Evolutionary conservation across 1,140 invertebrate species (phyloP), one percentile per base, ranked within the genome.

Genomic region (Drosophila carrolli): DNA sequence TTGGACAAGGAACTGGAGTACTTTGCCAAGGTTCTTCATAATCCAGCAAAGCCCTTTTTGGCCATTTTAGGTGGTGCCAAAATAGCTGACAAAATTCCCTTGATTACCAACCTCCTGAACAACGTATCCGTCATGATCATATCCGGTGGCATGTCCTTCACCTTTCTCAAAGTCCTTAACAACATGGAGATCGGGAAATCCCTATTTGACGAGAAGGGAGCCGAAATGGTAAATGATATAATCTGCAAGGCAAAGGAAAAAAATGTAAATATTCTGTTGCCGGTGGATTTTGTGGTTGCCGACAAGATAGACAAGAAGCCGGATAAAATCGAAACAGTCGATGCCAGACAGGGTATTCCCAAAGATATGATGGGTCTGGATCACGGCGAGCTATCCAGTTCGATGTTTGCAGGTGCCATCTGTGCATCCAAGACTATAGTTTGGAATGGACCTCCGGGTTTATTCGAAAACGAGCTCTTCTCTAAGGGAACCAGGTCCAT

Each of bases 41-140:
- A 98, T 85, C 99, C 99, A 32, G 96, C 97, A 83, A 95, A 95
- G 90, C 99, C 99, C 47, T 99, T 99, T 93, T 93, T 99, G 57
- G 99, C 98, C 0, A 99, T 99, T 92, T 94, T 99, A 47, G 99
- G 99, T 75, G 99, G 99, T 51, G 99, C 99, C 19, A 99, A 99
- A 93, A 98, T 99, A 9, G 97, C 98, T 11, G 99, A 99, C 92
- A 99, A 99, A 93, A 99, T 99, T 79, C 97, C 98, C 81, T 93
- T 99, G 27, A 99, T 99, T 91, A 98, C 99, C 91, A 99, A 99
- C 93, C 93, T 99, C 50, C 93, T 99, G 65, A 98, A 99, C 81
- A 99, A 99, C 94, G 98, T 99, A 0, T 95, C 99, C 91, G 98
- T 98, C 93, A 99, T 99, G 98, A 99, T 99, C 77, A 99, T 99